Percentiles rank a stretch among this genome's conserved stretches.
These are phyloP conservation scores for Cricetomys ansorgei DNA, from an alignment of 2,113 vertebrate species.

Conservation along the genomic window DNA sequence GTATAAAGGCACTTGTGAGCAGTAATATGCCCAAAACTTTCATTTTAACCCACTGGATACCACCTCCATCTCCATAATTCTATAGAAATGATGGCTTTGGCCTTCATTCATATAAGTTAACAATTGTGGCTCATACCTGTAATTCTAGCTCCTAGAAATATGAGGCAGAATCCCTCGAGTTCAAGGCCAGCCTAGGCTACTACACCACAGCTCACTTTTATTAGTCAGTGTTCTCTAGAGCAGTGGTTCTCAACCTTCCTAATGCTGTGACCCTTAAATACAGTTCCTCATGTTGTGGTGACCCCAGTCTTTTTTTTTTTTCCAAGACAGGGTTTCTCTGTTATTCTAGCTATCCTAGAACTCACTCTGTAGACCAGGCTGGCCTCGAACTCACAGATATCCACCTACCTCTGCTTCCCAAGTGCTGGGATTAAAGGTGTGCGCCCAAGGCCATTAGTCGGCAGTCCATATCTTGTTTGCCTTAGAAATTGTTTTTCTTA, in stretches of 20 bases:
- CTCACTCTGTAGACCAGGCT: not conserved
- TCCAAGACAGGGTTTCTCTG: no score
- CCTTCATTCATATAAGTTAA: slow-evolving; percentile 3
- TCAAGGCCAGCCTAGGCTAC: no score
- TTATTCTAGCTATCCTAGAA: no score
- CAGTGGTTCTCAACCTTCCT: no score
- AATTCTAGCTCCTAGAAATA: not conserved
- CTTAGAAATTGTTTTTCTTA: no score
- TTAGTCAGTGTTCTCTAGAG: not conserved
- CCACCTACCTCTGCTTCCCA: not conserved
- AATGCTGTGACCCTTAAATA: no score
- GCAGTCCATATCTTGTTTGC: no score
- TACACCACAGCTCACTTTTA: not conserved
- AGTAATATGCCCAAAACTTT: slow-evolving; percentile 1
- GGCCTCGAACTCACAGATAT: not conserved
- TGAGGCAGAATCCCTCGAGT: not conserved
- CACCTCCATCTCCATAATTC: not conserved
- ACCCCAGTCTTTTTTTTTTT: no score
- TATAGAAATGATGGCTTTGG: not conserved
- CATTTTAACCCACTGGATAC: slow-evolving; percentile 13
- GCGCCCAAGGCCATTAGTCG: no score
- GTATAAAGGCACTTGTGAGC: not conserved
- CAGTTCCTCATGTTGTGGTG: no score
- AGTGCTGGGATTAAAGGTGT: not conserved
- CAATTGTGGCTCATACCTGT: not conserved